Conservation (phyloP, 2,113 vertebrate species). For the Axis porcinus region DNA sequence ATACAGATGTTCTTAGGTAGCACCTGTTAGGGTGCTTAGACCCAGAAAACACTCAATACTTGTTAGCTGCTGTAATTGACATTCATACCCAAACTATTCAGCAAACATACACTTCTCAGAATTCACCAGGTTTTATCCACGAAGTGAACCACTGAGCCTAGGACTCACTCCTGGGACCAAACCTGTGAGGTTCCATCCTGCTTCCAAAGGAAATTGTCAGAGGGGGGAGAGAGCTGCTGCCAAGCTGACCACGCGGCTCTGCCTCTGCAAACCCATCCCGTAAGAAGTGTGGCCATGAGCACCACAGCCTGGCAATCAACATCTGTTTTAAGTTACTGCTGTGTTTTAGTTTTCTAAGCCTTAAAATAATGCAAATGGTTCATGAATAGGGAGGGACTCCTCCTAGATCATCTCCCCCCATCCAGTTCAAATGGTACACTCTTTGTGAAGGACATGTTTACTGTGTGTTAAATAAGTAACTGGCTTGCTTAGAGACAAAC, state of each 20-base stretch:
- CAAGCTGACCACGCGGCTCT: fast-evolving
- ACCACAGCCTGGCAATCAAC: background rate
- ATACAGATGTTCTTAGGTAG: background rate
- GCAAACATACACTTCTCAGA: background rate
- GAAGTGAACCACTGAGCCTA: background rate
- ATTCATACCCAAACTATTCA: background rate
- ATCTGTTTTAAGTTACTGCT: background rate
- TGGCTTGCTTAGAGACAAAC: background rate
- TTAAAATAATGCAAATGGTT: background rate
- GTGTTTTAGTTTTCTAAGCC: background rate
- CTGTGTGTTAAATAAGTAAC: background rate
- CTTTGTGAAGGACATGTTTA: background rate
- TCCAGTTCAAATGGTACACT: background rate
- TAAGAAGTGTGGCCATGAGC: too few species aligned
- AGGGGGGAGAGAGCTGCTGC: background rate
- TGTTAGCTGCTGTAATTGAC: background rate
- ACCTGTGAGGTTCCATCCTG: background rate
- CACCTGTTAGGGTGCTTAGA: background rate
- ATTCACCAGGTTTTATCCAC: background rate
- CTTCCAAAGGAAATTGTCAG: background rate
- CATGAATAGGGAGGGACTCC: background rate
- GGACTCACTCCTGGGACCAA: background rate
- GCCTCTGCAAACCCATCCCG: background rate
- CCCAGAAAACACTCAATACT: background rate
- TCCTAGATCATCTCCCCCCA: background rate